Evolutionary conservation across 2,797 vertebrate species (phyloP).

Genomic region (Macrochelys suwanniensis): DNA sequence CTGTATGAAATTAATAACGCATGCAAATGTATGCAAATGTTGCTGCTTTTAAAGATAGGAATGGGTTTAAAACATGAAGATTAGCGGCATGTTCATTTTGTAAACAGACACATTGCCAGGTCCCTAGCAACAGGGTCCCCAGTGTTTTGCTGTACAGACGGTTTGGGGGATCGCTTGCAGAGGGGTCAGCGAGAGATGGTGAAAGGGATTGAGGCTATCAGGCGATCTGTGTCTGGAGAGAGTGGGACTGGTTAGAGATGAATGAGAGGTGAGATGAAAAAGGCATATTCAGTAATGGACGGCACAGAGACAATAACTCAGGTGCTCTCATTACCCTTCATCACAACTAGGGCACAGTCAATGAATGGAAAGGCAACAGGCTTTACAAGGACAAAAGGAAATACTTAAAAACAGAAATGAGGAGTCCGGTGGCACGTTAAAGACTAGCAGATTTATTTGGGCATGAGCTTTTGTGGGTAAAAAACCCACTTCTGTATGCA

Average conservation of each 20-base stretch:
- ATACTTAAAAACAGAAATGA: neutral
- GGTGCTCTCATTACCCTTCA: neutral
- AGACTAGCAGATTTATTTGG: too few species aligned
- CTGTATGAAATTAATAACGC: slow-evolving; percentile 26
- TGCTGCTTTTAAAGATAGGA: slow-evolving; percentile 38
- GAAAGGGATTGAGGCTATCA: fast-evolving
- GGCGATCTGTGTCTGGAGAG: fast-evolving
- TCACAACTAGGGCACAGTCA: neutral
- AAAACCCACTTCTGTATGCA: too few species aligned
- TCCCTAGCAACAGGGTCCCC: fast-evolving
- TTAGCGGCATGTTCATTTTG: slow-evolving; percentile 66
- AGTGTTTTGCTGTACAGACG: fast-evolving
- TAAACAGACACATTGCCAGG: slow-evolving; percentile 53
- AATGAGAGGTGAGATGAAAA: fast-evolving
- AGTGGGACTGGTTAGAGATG: neutral
- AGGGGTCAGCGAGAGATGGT: neutral
- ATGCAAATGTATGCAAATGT: slow-evolving; percentile 70
- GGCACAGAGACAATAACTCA: neutral
- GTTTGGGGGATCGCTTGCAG: neutral
- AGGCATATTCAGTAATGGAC: fast-evolving
- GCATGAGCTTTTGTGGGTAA: too few species aligned
- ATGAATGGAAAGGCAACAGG: neutral
- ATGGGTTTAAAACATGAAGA: slow-evolving; percentile 60
- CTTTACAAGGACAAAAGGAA: neutral
- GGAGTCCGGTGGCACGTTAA: too few species aligned